Conservation (phyloP, 2,797 vertebrate genomes). For the Spinus pinus region DNA sequence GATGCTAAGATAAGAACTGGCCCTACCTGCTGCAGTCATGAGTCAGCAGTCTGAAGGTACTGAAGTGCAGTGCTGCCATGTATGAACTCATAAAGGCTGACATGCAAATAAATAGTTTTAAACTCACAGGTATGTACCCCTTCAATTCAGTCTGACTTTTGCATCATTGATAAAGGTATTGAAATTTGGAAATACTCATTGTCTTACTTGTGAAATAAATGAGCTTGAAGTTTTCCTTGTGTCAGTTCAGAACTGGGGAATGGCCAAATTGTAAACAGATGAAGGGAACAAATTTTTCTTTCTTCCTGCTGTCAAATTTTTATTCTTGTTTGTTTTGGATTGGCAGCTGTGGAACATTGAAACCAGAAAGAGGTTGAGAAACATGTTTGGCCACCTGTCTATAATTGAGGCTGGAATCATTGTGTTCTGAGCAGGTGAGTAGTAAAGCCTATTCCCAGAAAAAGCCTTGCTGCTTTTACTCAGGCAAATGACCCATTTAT, state of each 20-base stretch:
- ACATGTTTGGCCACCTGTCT: slow-evolving; percentile 73
- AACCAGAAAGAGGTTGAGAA: slow-evolving; percentile 68
- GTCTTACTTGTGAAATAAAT: background rate
- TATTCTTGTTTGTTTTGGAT: background rate
- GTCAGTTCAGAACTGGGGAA: background rate
- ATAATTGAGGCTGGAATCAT: slow-evolving; percentile 79
- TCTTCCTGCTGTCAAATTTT: background rate
- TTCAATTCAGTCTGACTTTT: background rate
- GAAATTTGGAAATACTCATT: background rate
- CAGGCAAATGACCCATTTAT: background rate
- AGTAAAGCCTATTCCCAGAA: background rate
- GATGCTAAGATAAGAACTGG: background rate
- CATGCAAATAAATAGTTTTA: background rate
- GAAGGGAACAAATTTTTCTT: background rate
- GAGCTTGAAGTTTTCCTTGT: background rate
- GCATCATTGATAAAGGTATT: background rate
- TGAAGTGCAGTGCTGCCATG: background rate
- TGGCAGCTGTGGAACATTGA: slow-evolving; percentile 82
- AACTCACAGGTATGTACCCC: background rate
- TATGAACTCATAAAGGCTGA: background rate
- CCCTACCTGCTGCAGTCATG: background rate
- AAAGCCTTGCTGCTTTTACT: background rate
- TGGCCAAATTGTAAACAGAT: background rate
- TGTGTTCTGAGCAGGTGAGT: slow-evolving; percentile 81
- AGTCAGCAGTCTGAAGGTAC: background rate